Evolutionary conservation across 2,797 vertebrate genomes (phyloP).

Genomic region (Nyctibius grandis): DNA sequence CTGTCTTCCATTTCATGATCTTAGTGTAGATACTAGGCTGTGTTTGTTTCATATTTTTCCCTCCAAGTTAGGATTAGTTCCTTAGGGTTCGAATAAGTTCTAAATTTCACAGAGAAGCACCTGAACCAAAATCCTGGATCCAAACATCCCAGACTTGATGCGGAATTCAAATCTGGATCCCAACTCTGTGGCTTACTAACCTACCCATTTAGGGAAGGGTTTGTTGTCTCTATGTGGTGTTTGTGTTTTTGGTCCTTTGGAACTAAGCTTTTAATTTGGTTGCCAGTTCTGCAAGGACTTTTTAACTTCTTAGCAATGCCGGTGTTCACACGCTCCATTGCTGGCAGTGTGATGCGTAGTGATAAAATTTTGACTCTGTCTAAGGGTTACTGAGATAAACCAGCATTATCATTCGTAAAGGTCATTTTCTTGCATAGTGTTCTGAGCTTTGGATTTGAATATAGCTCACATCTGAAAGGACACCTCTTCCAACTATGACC

Average conservation of each 20-base stretch:
- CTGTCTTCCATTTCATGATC: constrained; percentile 65
- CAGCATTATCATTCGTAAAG: constrained; percentile 38
- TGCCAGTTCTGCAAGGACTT: constrained; percentile 67
- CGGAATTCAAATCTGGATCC: constrained; percentile 55
- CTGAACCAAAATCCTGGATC: constrained; percentile 62
- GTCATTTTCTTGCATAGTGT: constrained; percentile 42
- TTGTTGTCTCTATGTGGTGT: constrained; percentile 55
- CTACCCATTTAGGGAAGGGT: constrained; percentile 31
- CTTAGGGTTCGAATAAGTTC: constrained; percentile 42
- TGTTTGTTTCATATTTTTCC: constrained; percentile 26
- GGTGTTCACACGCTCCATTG: constrained; percentile 69
- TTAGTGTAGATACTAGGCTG: constrained; percentile 23
- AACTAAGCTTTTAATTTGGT: constrained; percentile 69
- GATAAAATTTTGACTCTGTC: constrained; percentile 71
- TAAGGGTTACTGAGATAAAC: constrained; percentile 61
- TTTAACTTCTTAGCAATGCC: constrained; percentile 66
- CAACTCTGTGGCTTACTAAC: constrained; percentile 56
- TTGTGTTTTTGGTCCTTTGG: constrained; percentile 54
- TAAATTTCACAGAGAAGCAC: constrained; percentile 58
- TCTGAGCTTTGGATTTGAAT: constrained; percentile 43
- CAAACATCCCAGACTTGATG: constrained; percentile 44
- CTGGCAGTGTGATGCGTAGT: constrained; percentile 55
- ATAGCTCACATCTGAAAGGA: constrained; percentile 38
- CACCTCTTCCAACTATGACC: constrained; percentile 60
- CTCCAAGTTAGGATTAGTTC: constrained; percentile 50